Base-by-base conservation (phyloP, 2,888 invertebrate species). In the Dicycla oo region DNA sequence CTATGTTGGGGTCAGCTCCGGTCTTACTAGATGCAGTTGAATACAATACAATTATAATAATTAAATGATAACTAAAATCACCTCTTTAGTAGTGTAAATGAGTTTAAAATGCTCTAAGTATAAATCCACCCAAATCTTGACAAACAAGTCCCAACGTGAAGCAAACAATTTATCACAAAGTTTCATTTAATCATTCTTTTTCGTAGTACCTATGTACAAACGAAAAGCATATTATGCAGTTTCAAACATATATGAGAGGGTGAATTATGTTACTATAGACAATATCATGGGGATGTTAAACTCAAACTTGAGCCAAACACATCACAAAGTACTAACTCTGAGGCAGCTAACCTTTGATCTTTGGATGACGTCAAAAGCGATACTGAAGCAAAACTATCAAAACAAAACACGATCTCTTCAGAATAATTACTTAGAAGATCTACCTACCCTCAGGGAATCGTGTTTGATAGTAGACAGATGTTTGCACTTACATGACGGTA, bases 391-490 rank as follows among this genome's bases (percentile, higher is more conserved):
- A 64, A 64, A 61, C 62, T 10, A 63, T 47, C 58, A 74, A 73
- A 68, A 64, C 53, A 58, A 66, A 58, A 70, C 57, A 66, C 70
- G 43, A 53, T 54, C 47, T 38, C 45, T 58, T 56, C 54, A 57
- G 51, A 63, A 73, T 69, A 81, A 78, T 80, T 78, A 67, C 30
- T 64, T 34, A 34, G 34, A 34, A 34, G 34, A 5, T 73, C 45
- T 57, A 13, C 34, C 34, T 54, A 67, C 67, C 77, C 73, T 67
- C 47, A 0, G 81, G 80, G 73, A 53, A 26, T 77, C 81, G 47
- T 81, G 80, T 73, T 58, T 70, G 58, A 61, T 61, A 45, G 5
- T 51, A 62, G 85, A 81, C 81, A 80, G 81, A 51, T 79, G 75
- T 74, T 83, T 83, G 78, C 64, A 65, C 64, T 62, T 43, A 43